A percentile compares a stretch with the other conserved stretches of the same genome.
Evolutionary conservation across 2,888 invertebrate genomes (phyloP).

Genomic region (Cyclophora albipunctata): DNA sequence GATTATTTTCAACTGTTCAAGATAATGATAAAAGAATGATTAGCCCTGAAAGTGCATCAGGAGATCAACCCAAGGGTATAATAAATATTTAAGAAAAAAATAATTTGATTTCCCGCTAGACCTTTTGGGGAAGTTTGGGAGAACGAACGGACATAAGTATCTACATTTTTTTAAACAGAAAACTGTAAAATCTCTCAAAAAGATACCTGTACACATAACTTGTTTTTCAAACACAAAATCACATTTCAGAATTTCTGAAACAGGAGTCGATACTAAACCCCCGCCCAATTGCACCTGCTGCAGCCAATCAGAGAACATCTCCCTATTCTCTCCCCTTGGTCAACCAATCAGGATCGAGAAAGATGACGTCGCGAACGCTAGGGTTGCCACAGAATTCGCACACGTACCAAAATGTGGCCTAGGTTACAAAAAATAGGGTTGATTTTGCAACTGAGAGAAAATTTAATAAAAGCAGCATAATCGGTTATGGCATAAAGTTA

Average conservation of each 20-base stretch:
- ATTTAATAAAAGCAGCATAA: constrained; percentile 52
- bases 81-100: too few species aligned
- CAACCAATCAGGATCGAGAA: constrained; percentile 50
- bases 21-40: too few species aligned
- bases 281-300: constrained; percentile 55
- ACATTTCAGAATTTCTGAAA: constrained; percentile 24
- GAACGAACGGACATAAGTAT: too few species aligned
- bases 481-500: constrained; percentile 37
- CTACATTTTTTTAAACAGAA: too few species aligned
- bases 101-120: too few species aligned
- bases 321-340: constrained; percentile 39
- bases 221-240: too few species aligned
- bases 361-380: constrained; percentile 45
- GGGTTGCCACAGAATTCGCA: constrained; percentile 29
- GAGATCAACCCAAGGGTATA: too few species aligned
- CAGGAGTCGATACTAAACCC: constrained; percentile 34
- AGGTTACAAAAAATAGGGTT: constrained; percentile 4
- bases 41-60: too few species aligned
- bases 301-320: constrained; percentile 46
- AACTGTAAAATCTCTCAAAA: too few species aligned
- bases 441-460: constrained; percentile 14
- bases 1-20: too few species aligned
- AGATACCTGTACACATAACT: too few species aligned
- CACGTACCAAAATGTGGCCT: constrained; percentile 15
- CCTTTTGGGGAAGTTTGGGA: too few species aligned